Evolutionary conservation across 2,113 vertebrate species (phyloP).

Genomic region (Polypterus bichir): DNA sequence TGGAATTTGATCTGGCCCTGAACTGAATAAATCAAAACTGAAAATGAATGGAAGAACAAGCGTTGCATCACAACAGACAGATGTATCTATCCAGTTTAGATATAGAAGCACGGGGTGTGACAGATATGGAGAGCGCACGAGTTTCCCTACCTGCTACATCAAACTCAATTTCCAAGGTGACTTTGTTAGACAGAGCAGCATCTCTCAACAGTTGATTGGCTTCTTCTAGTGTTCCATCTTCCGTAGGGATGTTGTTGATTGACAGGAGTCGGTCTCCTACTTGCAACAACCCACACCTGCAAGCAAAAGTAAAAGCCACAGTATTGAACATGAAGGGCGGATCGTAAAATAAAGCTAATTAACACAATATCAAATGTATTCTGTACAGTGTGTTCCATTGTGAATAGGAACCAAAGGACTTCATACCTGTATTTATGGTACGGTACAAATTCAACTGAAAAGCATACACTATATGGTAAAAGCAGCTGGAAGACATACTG

Average conservation of each 20-base stretch:
- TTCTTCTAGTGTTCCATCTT: slow-evolving; percentile 89
- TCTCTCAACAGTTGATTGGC: slow-evolving; percentile 91
- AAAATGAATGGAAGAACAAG: slow-evolving; percentile 2
- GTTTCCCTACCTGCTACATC: slow-evolving; percentile 73
- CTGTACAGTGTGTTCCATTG: too few species aligned
- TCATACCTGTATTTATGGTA: too few species aligned
- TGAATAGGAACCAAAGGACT: too few species aligned
- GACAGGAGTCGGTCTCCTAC: slow-evolving; percentile 83
- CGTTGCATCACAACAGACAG: neutral
- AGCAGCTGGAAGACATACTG: too few species aligned
- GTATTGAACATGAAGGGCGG: neutral
- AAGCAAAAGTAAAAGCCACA: neutral
- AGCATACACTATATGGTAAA: too few species aligned
- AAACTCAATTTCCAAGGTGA: slow-evolving; percentile 80
- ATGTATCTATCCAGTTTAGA: neutral
- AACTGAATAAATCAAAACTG: neutral
- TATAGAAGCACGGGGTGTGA: fast-evolving
- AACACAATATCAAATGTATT: neutral
- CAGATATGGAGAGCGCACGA: neutral
- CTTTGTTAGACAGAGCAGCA: slow-evolving; percentile 74
- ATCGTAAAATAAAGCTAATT: neutral
- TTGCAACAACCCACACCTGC: slow-evolving; percentile 84
- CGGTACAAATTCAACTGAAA: too few species aligned
- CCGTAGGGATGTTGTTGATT: slow-evolving; percentile 82
- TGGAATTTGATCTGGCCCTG: too few species aligned